These are phyloP conservation scores for Nymphalis polychloros DNA, from an alignment of 2,888 invertebrate genomes.

Conservation along the genomic window DNA sequence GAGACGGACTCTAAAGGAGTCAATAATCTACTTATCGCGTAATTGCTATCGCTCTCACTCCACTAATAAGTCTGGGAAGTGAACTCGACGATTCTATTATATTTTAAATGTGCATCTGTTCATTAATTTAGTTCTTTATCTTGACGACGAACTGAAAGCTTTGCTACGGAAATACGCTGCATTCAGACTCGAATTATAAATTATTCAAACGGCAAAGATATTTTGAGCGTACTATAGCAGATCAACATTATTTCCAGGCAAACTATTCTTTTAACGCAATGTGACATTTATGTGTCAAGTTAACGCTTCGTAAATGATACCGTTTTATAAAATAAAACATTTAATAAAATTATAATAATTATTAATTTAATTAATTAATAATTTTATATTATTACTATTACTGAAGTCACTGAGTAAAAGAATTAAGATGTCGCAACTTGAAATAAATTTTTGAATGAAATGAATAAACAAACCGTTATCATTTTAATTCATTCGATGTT, in stretches of 20 bases:
- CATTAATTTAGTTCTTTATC: conserved; percentile 28
- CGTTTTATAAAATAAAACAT: too few species aligned
- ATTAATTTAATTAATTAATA: too few species aligned
- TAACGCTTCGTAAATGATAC: too few species aligned
- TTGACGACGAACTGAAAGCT: conserved; percentile 17
- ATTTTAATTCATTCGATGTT: too few species aligned
- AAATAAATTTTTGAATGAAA: too few species aligned
- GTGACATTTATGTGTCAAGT: too few species aligned
- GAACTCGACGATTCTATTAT: conserved; percentile 11
- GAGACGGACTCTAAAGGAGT: not conserved
- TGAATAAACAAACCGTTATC: too few species aligned
- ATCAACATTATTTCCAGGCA: conserved; percentile 1
- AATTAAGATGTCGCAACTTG: too few species aligned
- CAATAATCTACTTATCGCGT: conserved; percentile 7
- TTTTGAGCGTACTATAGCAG: conserved; percentile 5
- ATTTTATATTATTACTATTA: too few species aligned
- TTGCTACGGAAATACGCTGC: conserved; percentile 15
- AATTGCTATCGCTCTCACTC: conserved; percentile 9
- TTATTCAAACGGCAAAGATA: conserved; percentile 17
- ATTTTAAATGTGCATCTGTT: conserved; percentile 26
- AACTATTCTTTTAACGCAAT: not conserved
- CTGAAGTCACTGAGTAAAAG: too few species aligned
- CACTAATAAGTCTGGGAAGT: conserved; percentile 12
- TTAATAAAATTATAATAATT: too few species aligned
- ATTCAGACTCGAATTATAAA: conserved; percentile 17